Base-by-base conservation (phyloP, 1,140 invertebrate genomes). In the Palaemon carinicauda region DNA sequence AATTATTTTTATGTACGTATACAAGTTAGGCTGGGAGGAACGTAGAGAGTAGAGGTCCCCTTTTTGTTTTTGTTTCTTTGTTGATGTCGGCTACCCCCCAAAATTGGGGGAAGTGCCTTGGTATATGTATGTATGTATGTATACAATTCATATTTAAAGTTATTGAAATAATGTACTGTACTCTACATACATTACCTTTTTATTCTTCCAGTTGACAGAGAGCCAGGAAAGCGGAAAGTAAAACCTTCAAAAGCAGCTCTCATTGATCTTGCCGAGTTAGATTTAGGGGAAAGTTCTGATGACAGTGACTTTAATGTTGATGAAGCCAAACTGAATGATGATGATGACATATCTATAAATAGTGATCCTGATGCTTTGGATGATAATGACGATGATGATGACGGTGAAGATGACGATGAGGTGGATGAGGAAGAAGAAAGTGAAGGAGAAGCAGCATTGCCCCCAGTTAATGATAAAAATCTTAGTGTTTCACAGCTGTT, bases 301-400 rank as follows among this genome's bases (percentile, higher is more conserved):
- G 97, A 99, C 91, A 98, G 96, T 89, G 97, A 99, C 92, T 98
- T 98, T 92, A 94, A 97, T 81, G 96, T 98, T 85, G 96, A 97
- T 91, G 96, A 97, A 91, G 95, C 96, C 89, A 94, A 94, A 65
- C 94, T 96, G 90, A 94, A 95, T 88, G 95, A 91, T 69, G 90
- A 91, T 77, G 92, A 91, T 69, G 89, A 90, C 24, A 89, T 89
- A 31, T 89, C 89, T 1, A 89, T 90, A 51, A 87, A 89, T 80
- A 90, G 81, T 84, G 89, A 88, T 73, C 88, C 87, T 54, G 88
- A 87, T 79, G 80, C 79, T 78, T 74, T 74, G 19, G 91, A 91
- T 69, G 90, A 91, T 60, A 89, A 90, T 80, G 91, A 91, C 53
- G 90, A 91, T 80, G 90, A 91, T 65, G 92, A 92, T 71, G 91